phyloP scores from a whole-genome alignment of 2,888 invertebrate species.

The Helleia helle region DNA sequence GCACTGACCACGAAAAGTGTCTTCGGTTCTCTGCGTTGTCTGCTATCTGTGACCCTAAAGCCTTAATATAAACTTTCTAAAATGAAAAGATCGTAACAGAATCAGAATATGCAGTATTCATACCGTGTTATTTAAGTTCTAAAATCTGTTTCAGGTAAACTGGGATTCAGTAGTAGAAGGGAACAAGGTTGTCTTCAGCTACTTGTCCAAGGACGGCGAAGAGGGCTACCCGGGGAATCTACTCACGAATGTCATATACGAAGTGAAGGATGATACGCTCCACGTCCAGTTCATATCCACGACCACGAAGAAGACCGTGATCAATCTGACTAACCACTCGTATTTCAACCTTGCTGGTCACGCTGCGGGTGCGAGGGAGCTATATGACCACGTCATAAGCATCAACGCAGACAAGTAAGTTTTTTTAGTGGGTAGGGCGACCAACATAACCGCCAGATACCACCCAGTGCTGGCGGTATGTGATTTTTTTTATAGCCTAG shows the following conservation, averaged over 20 bases:
- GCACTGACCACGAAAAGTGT: no score
- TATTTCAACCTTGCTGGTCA: constrained; percentile 96
- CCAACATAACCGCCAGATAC: no score
- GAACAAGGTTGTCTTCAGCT: constrained; percentile 79
- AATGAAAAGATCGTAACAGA: no score
- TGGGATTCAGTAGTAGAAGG: constrained; percentile 78
- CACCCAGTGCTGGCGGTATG: no score
- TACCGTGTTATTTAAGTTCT: no score
- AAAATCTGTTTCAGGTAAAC: constrained; percentile 68
- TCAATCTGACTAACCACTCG: constrained; percentile 93
- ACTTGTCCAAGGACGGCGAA: constrained; percentile 85
- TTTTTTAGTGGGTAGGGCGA: background rate
- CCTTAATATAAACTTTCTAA: no score
- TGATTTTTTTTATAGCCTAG: no score
- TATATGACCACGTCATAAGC: constrained; percentile 79
- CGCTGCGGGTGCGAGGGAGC: constrained; percentile 75
- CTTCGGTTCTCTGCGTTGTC: no score
- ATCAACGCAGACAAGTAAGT: constrained; percentile 83
- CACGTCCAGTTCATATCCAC: constrained; percentile 80
- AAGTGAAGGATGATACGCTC: constrained; percentile 80
- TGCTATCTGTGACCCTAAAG: no score
- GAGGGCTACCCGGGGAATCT: constrained; percentile 94
- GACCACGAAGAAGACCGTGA: constrained; percentile 84
- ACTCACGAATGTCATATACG: constrained; percentile 79
- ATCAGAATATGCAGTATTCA: no score